Evolutionary conservation across 2,113 vertebrate genomes (phyloP).

Genomic region (Dolichallabes microphthalmus): DNA sequence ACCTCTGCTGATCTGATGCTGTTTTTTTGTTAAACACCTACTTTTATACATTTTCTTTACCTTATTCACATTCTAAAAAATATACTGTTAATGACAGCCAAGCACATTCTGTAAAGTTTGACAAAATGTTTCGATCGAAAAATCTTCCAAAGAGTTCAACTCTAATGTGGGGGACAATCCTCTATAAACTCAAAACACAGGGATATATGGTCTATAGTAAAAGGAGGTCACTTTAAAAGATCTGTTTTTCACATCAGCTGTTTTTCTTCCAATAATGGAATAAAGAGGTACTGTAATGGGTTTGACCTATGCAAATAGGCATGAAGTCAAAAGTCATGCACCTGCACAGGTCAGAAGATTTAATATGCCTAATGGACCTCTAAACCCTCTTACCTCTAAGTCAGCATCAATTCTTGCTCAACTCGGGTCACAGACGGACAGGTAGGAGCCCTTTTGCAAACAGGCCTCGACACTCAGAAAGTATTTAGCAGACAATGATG

Average conservation of each 20-base stretch:
- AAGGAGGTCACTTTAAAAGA: neutral
- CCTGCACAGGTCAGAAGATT: constrained; percentile 65
- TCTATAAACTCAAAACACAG: neutral
- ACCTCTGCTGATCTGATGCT: neutral
- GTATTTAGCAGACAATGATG: constrained; percentile 54
- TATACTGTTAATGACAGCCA: neutral
- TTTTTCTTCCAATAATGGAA: neutral
- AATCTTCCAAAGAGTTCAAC: neutral
- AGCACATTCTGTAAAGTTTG: no score
- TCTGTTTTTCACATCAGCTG: neutral
- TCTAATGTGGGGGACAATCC: neutral
- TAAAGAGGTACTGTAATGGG: constrained; percentile 16
- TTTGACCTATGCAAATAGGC: constrained; percentile 65
- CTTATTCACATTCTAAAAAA: neutral
- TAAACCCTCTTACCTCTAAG: constrained; percentile 55
- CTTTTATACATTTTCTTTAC: neutral
- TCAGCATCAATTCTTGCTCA: constrained; percentile 53
- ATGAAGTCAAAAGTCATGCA: constrained; percentile 65
- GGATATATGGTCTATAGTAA: neutral
- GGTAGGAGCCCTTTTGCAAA: constrained; percentile 61
- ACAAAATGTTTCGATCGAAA: neutral
- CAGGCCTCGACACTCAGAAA: constrained; percentile 50
- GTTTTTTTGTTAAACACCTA: neutral
- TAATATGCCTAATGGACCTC: constrained; percentile 63
- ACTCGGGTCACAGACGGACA: constrained; percentile 61